Evolutionary conservation across 2,113 vertebrate species (phyloP).

Genomic region (Eclectus roratus): DNA sequence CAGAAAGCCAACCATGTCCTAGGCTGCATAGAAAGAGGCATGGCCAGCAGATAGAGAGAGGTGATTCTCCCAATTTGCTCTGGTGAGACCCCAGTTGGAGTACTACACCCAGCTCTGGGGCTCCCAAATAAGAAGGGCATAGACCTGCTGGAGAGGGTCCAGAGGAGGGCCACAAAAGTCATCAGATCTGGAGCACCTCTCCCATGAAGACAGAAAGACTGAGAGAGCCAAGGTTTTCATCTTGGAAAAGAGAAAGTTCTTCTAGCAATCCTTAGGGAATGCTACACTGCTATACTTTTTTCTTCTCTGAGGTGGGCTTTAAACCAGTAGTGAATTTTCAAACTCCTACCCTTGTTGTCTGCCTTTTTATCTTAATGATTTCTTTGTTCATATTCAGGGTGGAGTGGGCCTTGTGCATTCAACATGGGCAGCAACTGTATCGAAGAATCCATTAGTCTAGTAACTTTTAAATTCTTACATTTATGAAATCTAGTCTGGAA

Average conservation of each 20-base stretch:
- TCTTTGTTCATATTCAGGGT: neutral
- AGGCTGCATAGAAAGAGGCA: accelerated
- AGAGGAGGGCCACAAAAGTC: neutral
- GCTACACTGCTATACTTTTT: neutral
- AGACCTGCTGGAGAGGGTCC: neutral
- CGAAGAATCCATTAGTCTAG: neutral
- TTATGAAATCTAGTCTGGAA: neutral
- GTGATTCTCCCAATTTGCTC: neutral
- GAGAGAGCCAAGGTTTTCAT: neutral
- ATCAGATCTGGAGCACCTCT: neutral
- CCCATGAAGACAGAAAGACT: neutral
- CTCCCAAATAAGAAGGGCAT: neutral
- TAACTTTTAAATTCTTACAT: neutral
- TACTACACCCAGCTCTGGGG: neutral
- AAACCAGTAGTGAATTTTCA: neutral
- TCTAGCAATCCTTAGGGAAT: neutral
- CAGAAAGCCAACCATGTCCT: neutral
- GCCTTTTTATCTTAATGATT: neutral
- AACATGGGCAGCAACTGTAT: neutral
- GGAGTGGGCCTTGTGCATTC: neutral
- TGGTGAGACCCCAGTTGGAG: neutral
- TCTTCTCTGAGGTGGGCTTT: neutral
- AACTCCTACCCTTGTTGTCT: neutral
- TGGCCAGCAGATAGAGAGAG: accelerated
- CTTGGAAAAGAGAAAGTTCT: neutral